phyloP scores from a whole-genome alignment of 2,888 invertebrate species.

The Dorcus hopei region DNA sequence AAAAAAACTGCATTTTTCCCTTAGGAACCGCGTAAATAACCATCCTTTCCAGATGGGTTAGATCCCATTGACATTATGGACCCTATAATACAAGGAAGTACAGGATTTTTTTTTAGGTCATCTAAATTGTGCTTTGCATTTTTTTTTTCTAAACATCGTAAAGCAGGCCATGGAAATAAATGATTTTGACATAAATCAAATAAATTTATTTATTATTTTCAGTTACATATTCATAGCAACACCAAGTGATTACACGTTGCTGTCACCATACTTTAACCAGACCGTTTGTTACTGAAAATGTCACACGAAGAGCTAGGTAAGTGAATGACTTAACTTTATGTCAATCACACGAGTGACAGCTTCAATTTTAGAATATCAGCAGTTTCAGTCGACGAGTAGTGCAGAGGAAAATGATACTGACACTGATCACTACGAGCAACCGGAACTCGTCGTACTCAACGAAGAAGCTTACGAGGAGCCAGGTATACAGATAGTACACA shows the following conservation, averaged over 20 bases:
- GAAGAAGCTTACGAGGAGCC: constrained; percentile 22
- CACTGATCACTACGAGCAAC: constrained; percentile 31
- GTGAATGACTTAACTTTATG: constrained; percentile 5
- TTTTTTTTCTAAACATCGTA: too few relatives aligned
- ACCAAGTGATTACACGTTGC: too few relatives aligned
- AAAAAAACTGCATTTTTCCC: background rate
- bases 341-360: background rate
- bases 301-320: constrained; percentile 23
- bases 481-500: constrained; percentile 6
- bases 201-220: too few relatives aligned
- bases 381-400: constrained; percentile 24
- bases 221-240: too few relatives aligned
- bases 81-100: background rate
- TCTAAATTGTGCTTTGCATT: too few relatives aligned
- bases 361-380: constrained; percentile 18
- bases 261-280: too few relatives aligned
- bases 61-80: background rate
- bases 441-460: constrained; percentile 26
- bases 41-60: background rate
- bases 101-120: too few relatives aligned
- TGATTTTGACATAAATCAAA: too few relatives aligned
- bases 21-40: too few relatives aligned
- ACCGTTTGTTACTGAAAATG: constrained; percentile 7
- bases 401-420: constrained; percentile 30
- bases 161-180: too few relatives aligned